Percentiles rank a stretch among this genome's conserved stretches.
phyloP scores from a whole-genome alignment of 2,113 vertebrate genomes.

The Passerina amoena region DNA sequence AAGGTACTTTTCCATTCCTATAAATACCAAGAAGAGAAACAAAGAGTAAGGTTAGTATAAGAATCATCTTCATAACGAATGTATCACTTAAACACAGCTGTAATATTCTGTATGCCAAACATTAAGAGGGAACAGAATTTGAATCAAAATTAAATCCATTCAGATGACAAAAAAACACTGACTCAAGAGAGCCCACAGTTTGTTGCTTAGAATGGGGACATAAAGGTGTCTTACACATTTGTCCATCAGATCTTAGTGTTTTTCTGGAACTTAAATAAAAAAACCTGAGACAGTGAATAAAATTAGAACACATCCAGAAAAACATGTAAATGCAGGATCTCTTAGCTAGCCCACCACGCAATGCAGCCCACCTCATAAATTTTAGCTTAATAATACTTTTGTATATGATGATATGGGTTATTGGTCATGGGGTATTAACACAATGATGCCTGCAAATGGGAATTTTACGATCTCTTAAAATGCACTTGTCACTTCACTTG shows the following conservation, averaged over 20 bases:
- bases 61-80: background rate
- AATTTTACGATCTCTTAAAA: conserved; percentile 49
- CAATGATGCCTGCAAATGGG: conserved; percentile 21
- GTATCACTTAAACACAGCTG: background rate
- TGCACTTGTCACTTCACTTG: background rate
- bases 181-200: background rate
- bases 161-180: background rate
- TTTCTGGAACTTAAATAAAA: background rate
- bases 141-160: background rate
- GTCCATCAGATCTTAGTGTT: background rate
- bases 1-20: background rate
- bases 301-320: background rate
- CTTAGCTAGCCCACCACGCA: background rate
- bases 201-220: background rate
- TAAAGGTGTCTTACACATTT: background rate
- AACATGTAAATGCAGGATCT: background rate
- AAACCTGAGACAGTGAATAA: background rate
- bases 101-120: background rate
- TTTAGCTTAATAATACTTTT: conserved; percentile 14
- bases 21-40: conserved; percentile 13
- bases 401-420: conserved; percentile 4
- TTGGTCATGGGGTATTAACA: conserved; percentile 36
- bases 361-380: background rate
- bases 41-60: background rate
- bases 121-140: background rate